Evolutionary conservation across 2,888 invertebrate genomes (phyloP), one percentile per base, ranked within the genome.

Genomic region (Anoplius nigerrimus): DNA sequence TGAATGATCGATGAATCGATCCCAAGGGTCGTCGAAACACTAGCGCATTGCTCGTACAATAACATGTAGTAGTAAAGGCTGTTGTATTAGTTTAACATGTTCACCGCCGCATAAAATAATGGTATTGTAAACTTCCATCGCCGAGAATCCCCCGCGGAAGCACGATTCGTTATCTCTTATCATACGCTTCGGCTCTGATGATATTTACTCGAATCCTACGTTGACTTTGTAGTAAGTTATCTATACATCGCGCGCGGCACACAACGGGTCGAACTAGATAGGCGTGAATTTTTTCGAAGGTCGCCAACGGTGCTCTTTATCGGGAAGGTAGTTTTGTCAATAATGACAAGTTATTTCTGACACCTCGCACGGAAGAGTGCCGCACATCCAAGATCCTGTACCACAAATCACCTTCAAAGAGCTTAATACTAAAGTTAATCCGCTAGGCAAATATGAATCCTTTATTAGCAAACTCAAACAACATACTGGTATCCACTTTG

Each of bases 1-100:
- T 60, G 64, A 64, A 63, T 48, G 66, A 72, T 70, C 64, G 61
- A 69, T 65, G 62, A 46, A 68, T 66, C 58, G 53, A 57, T 69
- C 64, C 58, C 64, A 58, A 53, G 57, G 57, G 57, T 72, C 59
- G 74, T 46, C 55, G 61, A 69, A 56, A 65, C 54, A 13, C 48
- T 64, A 66, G 53, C 54, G 58, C 65, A 65, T 15, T 27, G 18
- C 11, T n/a, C n/a, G 11, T 34, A 34, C 1, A 8, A 34, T 34
- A 11, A 34, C 34, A 8, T 34, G 11, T 34, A 1, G 1, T 1
- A 34, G 34, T 6, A 34, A 6, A 34, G 11, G 1, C 11, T 11
- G 6, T 1, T 1, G 34, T 13, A 13, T 34, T 3, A 34, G 24
- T 24, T 24, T 24, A 34, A 34, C 34, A 34, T 13, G 11, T 5